Base-by-base conservation (phyloP, 92 coral and sea anemone species). In the Nematostella vectensis region DNA sequence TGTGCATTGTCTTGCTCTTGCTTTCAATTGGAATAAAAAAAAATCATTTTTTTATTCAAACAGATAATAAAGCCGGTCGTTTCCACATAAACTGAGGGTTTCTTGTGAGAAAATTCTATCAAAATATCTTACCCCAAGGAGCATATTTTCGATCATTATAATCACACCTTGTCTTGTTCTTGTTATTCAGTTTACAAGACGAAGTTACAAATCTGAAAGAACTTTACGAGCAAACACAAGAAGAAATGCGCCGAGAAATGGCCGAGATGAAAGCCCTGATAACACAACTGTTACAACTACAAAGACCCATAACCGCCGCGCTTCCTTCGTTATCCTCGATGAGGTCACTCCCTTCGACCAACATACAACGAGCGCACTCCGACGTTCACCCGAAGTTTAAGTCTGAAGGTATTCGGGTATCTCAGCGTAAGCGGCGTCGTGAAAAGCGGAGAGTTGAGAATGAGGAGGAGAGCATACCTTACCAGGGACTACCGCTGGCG, bases 211-310 rank as follows among this genome's bases (percentile, higher is more conserved):
- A 74, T 50, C 79, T 68, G 22, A 67, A 86, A 44, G 66, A 68
- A 53, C 77, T 77, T 1, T 93, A 93, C 38, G 80, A 87, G 28
- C 52, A 81, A 21, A 71, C 66, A 33, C 58, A 86, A 50, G 57
- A 59, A 16, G 82, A 69, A 43, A 68, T 93, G 81, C 71, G 77
- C 29, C 82, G 61, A 27, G 99, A 93, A 53, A 63, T 93, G 23
- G 91, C 93, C n/a, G 96, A 93, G 39, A 71, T 93, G 75, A 93
- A 93, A 36, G 57, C 67, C 21, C 53, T 83, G 70, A 61, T 93
- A 31, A 28, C 60, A 13, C 84, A 76, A 31, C 71, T 82, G 58
- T 45, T 66, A 4, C 76, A 69, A 17, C 69, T 48, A 2, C 42
- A 50, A n/a, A 50, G 50, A 53, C 54, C 52, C 4, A 37, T 47